phyloP scores from a whole-genome alignment of 2,888 invertebrate genomes.

The Lepidochitona cinerea region DNA sequence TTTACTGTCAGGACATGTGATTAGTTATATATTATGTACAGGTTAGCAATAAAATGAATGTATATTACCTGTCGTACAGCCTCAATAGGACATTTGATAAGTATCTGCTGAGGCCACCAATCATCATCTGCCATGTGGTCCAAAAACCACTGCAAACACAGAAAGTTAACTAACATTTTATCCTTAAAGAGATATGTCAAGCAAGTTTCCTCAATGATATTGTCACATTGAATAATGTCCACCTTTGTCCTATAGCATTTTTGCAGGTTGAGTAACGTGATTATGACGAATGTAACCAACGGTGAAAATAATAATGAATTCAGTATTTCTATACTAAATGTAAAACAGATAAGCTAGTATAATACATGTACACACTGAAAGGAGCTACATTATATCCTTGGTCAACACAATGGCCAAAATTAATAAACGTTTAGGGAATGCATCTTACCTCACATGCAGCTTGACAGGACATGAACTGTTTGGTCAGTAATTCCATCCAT shows the following conservation, averaged over 20 bases:
- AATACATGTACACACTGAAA: too few relatives aligned
- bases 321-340: too few relatives aligned
- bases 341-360: too few relatives aligned
- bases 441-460: slow-evolving; percentile 71
- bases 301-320: too few relatives aligned
- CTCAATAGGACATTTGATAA: slow-evolving; percentile 96
- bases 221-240: not conserved
- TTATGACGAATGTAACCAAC: too few relatives aligned
- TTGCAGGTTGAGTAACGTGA: not conserved
- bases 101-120: slow-evolving; percentile 95
- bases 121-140: slow-evolving; percentile 94
- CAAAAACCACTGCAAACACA: slow-evolving; percentile 82
- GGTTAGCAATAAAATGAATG: too few relatives aligned
- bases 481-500: slow-evolving; percentile 95
- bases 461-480: slow-evolving; percentile 92
- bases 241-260: not conserved
- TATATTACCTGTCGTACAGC: slow-evolving; percentile 92
- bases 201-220: not conserved
- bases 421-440: too few relatives aligned
- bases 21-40: too few relatives aligned
- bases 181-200: not conserved
- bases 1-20: too few relatives aligned
- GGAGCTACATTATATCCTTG: too few relatives aligned
- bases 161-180: not conserved
- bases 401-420: too few relatives aligned